Evolutionary conservation across 37 sponge, comb jelly and placozoan genomes (phyloP).

Genomic region (Crambe crambe): DNA sequence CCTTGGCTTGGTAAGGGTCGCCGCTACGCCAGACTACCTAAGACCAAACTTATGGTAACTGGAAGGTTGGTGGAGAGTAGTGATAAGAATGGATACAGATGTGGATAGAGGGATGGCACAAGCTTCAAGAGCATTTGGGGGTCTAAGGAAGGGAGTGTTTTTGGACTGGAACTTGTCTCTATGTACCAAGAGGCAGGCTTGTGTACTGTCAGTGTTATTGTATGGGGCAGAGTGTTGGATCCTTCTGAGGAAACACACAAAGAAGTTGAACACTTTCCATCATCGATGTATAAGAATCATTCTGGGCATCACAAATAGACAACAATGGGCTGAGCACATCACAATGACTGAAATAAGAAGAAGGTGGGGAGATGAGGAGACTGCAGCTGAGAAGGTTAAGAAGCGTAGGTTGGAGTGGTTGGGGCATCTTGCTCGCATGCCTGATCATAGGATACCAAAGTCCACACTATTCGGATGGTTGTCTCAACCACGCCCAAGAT

Average conservation of each 20-base stretch:
- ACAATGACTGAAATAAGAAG: neutral
- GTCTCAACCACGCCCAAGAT: neutral
- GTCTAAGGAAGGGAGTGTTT: neutral
- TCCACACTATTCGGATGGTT: slow-evolving; percentile 2
- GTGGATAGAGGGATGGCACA: neutral
- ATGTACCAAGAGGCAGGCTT: neutral
- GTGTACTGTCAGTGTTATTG: slow-evolving; percentile 1
- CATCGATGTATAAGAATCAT: slow-evolving; percentile 16
- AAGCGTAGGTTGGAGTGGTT: slow-evolving; percentile 26
- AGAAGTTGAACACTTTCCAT: slow-evolving; percentile 15
- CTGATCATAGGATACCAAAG: neutral
- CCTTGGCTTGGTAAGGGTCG: no score
- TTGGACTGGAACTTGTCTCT: neutral
- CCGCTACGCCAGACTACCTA: no score
- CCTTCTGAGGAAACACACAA: neutral
- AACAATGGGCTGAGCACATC: slow-evolving; percentile 17
- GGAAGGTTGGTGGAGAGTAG: neutral
- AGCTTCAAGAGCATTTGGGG: neutral
- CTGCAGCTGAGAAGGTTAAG: neutral
- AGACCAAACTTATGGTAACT: slow-evolving; percentile 22
- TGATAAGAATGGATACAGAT: neutral
- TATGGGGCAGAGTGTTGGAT: slow-evolving; percentile 34
- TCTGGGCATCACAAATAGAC: slow-evolving; percentile 1
- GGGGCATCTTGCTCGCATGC: slow-evolving; percentile 17
- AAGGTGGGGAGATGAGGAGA: no score